Base-by-base conservation (phyloP, 2,797 vertebrate species). In the Botia kubotai region DNA sequence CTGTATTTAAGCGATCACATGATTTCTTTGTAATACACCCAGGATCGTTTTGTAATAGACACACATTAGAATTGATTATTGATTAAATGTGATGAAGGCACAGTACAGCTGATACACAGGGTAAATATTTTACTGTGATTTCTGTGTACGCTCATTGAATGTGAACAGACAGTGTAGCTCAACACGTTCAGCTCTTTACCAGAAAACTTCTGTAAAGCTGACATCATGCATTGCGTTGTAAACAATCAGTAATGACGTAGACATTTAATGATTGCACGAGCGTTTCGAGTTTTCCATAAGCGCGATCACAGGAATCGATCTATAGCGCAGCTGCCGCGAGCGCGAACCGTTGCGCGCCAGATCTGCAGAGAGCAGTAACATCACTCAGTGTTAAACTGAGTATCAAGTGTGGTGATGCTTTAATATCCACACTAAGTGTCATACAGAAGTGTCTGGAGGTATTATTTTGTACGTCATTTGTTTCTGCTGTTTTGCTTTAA, bases 131-230 rank as follows among this genome's bases (percentile, higher is more conserved):
- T 26, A 90, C 89, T 83, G 87, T 88, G 89, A 72, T 84, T 83
- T 92, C 78, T 89, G 89, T 92, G 91, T 90, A 76, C 77, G 87
- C 85, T 91, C 84, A 93, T 93, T 92, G 88, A 93, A 93, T 93
- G 79, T 91, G 91, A 94, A 94, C 92, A 74, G 90, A 83, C 88
- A 90, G 81, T 90, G 92, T 23, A 23, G 58, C 13, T 10, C 6
- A 33, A 70, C 75, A 68, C 46, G 36, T 19, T 11, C 7, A 19
- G 29, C 33, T 12, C 58, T 29, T 55, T 5, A n/a, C 10, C 19
- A 81, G 26, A 33, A 71, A 75, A 65, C 16, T 58, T 68, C 23
- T 57, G 6, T 21, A 7, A 60, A 21, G 65, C 14, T 81, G 77
- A 80, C 70, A 33, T 80, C 78, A 73, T 72, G 43, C 33, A 33